A percentile compares a stretch with the other conserved stretches of the same genome.
Evolutionary conservation across 2,888 invertebrate genomes (phyloP).

Genomic region (Zeuzera pyrina): DNA sequence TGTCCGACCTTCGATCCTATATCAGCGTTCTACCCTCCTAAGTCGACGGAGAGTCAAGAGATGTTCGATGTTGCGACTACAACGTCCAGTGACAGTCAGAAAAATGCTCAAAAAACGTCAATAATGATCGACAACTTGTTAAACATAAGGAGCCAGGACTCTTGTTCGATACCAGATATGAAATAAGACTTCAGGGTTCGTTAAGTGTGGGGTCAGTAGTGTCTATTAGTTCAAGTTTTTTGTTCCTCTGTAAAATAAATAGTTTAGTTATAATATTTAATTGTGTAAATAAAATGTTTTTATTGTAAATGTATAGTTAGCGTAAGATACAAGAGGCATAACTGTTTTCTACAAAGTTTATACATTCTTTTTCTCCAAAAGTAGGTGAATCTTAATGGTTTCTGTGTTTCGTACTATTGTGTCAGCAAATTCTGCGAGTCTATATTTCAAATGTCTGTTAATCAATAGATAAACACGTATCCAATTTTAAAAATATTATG

Average conservation of each 20-base stretch:
- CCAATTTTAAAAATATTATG: no score
- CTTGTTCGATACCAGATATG: conserved; percentile 46
- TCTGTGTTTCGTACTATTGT: no score
- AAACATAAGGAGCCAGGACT: conserved; percentile 43
- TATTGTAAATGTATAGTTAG: conserved; percentile 61
- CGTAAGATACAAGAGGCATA: conserved; percentile 38
- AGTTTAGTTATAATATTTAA: conserved; percentile 59
- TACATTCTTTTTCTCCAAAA: no score
- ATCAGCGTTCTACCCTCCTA: conserved; percentile 62
- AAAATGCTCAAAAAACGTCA: conserved; percentile 50
- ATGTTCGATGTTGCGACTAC: conserved; percentile 29
- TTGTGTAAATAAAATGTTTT: conserved; percentile 67
- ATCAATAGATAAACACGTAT: no score
- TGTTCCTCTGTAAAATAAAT: conserved; percentile 68
- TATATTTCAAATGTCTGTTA: no score
- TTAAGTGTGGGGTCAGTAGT: conserved; percentile 48
- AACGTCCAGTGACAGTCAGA: conserved; percentile 42
- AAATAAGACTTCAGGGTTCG: conserved; percentile 35
- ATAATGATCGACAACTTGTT: conserved; percentile 63
- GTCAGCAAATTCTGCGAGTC: no score
- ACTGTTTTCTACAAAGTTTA: conserved; percentile 45
- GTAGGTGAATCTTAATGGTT: no score
- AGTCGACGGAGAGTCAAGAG: conserved; percentile 36
- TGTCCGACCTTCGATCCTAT: conserved; percentile 52
- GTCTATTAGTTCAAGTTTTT: conserved; percentile 60